phyloP scores from a whole-genome alignment of 2,113 vertebrate genomes.

The Drymodes brunneopygia region DNA sequence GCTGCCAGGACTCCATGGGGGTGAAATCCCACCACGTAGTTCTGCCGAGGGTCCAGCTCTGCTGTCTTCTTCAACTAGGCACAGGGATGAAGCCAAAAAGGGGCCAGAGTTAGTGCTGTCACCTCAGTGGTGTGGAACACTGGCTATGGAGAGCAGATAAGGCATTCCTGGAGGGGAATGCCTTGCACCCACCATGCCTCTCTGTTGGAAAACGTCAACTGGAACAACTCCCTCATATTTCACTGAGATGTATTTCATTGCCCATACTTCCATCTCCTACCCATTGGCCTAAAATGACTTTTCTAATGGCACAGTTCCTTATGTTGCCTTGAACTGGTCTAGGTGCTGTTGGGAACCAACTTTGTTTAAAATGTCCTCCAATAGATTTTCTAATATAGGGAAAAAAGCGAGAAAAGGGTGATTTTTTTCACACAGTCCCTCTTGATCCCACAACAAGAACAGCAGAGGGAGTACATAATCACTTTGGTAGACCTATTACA shows the following conservation, averaged over 20 bases:
- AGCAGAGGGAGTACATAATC: neutral
- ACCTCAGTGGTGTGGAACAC: neutral
- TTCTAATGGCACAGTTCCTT: neutral
- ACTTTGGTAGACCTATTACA: neutral
- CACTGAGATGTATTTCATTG: neutral
- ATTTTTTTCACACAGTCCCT: neutral
- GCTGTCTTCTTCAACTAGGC: constrained; percentile 87
- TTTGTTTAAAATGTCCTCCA: neutral
- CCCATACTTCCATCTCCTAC: neutral
- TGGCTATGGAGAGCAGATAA: neutral
- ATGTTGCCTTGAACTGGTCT: neutral
- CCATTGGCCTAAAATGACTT: neutral
- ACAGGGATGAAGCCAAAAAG: neutral
- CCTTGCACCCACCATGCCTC: accelerated
- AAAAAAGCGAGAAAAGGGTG: accelerated
- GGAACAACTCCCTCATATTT: neutral
- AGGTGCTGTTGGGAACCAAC: neutral
- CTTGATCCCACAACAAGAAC: neutral
- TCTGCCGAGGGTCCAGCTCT: constrained; percentile 83
- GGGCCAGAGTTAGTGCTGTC: neutral
- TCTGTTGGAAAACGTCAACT: neutral
- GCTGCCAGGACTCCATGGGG: constrained; percentile 87
- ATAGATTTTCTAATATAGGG: neutral
- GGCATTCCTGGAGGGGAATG: neutral
- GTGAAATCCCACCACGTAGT: constrained; percentile 90